phyloP scores from a whole-genome alignment of 2,797 vertebrate species.

The Schizopygopsis pylzovi region DNA sequence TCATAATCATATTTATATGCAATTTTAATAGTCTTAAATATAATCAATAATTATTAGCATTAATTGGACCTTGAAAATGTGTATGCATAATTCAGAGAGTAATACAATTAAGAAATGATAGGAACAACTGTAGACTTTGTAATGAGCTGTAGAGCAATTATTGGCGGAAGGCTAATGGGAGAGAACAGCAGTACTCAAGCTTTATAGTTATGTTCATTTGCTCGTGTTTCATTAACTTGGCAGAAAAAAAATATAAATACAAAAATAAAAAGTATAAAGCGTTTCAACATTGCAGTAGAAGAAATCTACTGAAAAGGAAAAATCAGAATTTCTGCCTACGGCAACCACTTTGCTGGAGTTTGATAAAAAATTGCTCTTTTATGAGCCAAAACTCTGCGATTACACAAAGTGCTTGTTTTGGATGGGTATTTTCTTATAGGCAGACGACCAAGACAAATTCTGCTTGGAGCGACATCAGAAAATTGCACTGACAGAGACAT shows the following conservation, averaged over 20 bases:
- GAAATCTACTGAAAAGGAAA: background rate
- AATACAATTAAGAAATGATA: background rate
- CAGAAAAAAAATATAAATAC: background rate
- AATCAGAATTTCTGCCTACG: background rate
- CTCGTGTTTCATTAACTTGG: background rate
- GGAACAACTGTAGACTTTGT: slow-evolving; percentile 21
- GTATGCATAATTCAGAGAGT: background rate
- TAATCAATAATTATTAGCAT: background rate
- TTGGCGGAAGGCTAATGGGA: slow-evolving; percentile 10
- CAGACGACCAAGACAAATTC: background rate
- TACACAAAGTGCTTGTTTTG: background rate
- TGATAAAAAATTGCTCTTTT: background rate
- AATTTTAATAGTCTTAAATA: background rate
- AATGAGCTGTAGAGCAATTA: slow-evolving; percentile 31
- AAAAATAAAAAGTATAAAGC: background rate
- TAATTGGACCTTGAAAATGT: background rate
- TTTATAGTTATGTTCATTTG: background rate
- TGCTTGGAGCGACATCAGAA: slow-evolving; percentile 8
- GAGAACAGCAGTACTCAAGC: slow-evolving; percentile 5
- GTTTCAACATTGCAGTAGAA: background rate
- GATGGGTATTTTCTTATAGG: background rate
- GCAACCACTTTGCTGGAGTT: background rate
- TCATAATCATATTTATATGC: background rate
- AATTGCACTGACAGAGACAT: slow-evolving; percentile 19
- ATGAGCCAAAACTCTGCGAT: background rate